Percentiles rank a stretch among this genome's conserved stretches.
Evolutionary conservation across 2,888 invertebrate genomes (phyloP).

Genomic region (Metacarcinus magister): DNA sequence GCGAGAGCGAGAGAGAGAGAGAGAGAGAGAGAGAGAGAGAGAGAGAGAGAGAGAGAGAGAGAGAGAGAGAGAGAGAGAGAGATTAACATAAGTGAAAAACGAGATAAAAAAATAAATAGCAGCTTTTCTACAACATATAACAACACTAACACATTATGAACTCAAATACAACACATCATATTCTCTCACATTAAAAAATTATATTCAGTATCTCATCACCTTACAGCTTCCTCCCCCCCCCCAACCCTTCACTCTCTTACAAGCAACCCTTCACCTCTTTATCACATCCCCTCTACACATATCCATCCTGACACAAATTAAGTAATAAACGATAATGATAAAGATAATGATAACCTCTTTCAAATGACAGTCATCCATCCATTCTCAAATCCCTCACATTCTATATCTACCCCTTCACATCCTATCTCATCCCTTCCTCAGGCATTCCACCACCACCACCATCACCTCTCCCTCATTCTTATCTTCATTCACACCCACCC

Average conservation of each 20-base stretch:
- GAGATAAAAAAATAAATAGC: neutral
- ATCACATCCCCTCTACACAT: too few relatives aligned
- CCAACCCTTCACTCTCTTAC: too few relatives aligned
- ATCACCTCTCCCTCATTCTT: neutral
- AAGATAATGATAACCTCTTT: too few relatives aligned
- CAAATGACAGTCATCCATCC: too few relatives aligned
- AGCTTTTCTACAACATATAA: neutral
- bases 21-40: constrained; percentile 52
- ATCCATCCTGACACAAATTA: too few relatives aligned
- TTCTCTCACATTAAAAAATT: neutral
- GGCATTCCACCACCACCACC: too few relatives aligned
- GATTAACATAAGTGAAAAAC: neutral
- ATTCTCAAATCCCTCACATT: too few relatives aligned
- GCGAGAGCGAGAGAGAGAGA: constrained; percentile 46
- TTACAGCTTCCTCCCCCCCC: too few relatives aligned
- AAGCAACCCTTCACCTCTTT: too few relatives aligned
- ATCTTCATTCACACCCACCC: neutral
- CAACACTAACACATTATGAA: neutral
- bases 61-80: neutral
- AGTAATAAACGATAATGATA: too few relatives aligned
- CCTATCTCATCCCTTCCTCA: too few relatives aligned
- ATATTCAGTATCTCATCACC: neutral
- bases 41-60: constrained; percentile 4
- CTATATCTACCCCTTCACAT: too few relatives aligned
- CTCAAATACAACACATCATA: neutral